Evolutionary conservation across 2,113 vertebrate species (phyloP), one percentile per base, ranked within the genome.

Genomic region (Pangasianodon hypophthalmus): DNA sequence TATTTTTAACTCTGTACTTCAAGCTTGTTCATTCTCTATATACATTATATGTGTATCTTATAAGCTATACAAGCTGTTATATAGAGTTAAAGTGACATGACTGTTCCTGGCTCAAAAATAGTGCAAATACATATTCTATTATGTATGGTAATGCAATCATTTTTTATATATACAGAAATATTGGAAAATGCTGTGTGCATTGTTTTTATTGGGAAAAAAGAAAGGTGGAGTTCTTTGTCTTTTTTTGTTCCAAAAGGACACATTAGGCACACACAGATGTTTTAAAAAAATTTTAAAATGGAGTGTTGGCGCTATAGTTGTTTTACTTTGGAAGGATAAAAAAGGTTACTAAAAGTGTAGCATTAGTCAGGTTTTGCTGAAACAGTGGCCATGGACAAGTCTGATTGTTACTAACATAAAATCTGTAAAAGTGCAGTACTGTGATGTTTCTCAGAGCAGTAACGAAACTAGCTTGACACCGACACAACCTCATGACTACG

Each of bases 1-100:
- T 92, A 86, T 87, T 90, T 93, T 90, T 90, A 90, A 91, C 88
- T 92, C 88, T 90, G 87, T 91, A 85, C 88, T 90, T 90, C 54
- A 88, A 89, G 87, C 87, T 90, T 92, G 89, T 92, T 90, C 50
- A 90, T 92, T 87, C 88, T 87, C 87, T 88, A 73, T 92, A 88
- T 90, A 91, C 32, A 90, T 79, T 88, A 88, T 90, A 83, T 89
- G 86, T 90, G 88, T 86, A 89, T 79, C 84, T 84, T 90, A 85
- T 81, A 84, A 85, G 37, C 84, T 85, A 87, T 91, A 90, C 69
- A 88, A 90, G 88, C 90, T 92, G 88, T 92, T 92, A 90, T 92
- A 88, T 91, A 89, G 91, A 92, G 85, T 92, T 92, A 92, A 92
- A 84, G 58, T 90, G 87, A 64, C 88, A 88, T 87, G 87, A 92